These are phyloP conservation scores for Ailurus styani DNA, from an alignment of 2,113 vertebrate genomes.

Conservation along the genomic window DNA sequence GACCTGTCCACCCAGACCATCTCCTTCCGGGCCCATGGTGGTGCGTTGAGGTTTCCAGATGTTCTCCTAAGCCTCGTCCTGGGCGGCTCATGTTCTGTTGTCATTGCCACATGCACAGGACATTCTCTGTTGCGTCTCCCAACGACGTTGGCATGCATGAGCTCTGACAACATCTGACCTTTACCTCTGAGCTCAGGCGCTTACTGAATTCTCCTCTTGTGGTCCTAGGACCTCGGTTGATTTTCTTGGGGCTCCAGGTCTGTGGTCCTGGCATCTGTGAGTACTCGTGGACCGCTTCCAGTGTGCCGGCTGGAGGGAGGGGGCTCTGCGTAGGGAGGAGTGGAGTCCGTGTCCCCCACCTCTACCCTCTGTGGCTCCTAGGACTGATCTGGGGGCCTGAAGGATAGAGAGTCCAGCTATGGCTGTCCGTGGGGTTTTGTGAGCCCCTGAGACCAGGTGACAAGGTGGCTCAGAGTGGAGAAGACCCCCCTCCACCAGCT, in stretches of 20 bases:
- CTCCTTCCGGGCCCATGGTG: not conserved
- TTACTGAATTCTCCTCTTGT: not conserved
- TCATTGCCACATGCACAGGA: not conserved
- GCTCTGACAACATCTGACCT: too few species aligned
- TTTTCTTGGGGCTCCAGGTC: not conserved
- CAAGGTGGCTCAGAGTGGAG: not conserved
- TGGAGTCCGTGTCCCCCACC: fast-evolving
- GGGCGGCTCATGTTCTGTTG: not conserved
- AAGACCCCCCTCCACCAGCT: not conserved
- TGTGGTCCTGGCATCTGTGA: not conserved
- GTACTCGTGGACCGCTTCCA: fast-evolving
- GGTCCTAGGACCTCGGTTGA: not conserved
- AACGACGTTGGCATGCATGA: not conserved
- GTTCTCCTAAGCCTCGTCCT: fast-evolving
- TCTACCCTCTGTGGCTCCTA: fast-evolving
- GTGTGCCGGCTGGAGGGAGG: not conserved
- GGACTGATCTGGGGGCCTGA: not conserved
- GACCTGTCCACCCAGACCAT: fast-evolving
- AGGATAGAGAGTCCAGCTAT: not conserved
- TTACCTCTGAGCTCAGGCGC: not conserved
- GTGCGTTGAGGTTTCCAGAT: too few species aligned
- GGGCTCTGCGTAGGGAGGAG: not conserved
- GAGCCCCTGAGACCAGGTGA: not conserved
- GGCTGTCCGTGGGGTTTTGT: not conserved
- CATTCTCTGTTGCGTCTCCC: fast-evolving